These are phyloP conservation scores for Tiphia femorata DNA, from an alignment of 2,888 invertebrate genomes.

Conservation along the genomic window DNA sequence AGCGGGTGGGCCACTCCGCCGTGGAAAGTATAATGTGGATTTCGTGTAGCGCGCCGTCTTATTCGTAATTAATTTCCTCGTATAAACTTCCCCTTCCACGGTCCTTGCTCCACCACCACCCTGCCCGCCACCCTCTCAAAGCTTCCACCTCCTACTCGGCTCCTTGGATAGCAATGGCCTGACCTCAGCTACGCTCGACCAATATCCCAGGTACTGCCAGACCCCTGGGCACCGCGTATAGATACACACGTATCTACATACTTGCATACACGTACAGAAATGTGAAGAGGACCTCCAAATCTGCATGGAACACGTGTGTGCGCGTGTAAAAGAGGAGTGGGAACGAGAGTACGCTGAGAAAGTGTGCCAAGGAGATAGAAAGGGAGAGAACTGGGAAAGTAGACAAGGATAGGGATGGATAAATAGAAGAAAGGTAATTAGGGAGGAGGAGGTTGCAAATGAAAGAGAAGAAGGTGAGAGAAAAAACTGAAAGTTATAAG, in stretches of 20 bases:
- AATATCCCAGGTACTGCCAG: slow-evolving; percentile 17
- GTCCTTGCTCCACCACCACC: neutral
- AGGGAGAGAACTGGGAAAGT: too few relatives aligned
- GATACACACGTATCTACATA: neutral
- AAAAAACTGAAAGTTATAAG: too few relatives aligned
- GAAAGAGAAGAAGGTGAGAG: too few relatives aligned
- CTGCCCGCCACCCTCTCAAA: neutral
- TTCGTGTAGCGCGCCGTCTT: slow-evolving; percentile 45
- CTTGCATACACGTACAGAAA: neutral
- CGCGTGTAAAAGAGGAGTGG: neutral
- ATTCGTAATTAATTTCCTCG: slow-evolving; percentile 48
- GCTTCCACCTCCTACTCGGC: too few relatives aligned
- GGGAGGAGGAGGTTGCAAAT: neutral
- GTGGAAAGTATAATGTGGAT: slow-evolving; percentile 46
- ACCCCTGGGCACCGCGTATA: neutral
- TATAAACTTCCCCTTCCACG: neutral
- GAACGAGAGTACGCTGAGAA: neutral
- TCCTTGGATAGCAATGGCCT: neutral
- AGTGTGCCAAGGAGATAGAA: too few relatives aligned
- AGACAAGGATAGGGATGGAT: too few relatives aligned
- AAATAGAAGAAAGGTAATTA: too few relatives aligned
- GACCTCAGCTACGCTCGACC: slow-evolving; percentile 10
- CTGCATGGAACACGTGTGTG: too few relatives aligned
- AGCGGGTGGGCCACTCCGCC: slow-evolving; percentile 31
- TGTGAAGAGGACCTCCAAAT: too few relatives aligned